Evolutionary conservation across 2,888 invertebrate genomes (phyloP).

Genomic region (Itoplectis maculator): DNA sequence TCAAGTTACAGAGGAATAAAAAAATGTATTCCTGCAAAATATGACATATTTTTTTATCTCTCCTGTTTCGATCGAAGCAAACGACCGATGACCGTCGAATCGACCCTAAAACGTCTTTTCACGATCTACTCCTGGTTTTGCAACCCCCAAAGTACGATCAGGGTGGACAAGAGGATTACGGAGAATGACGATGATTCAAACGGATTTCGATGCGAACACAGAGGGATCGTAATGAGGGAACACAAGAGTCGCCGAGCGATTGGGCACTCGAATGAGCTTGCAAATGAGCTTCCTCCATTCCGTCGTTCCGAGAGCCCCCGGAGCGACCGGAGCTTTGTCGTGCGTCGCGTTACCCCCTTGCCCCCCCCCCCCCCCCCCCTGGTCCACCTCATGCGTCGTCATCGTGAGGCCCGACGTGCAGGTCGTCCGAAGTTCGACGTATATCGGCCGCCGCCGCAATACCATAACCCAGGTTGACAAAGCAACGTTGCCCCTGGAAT

Average conservation of each 20-base stretch:
- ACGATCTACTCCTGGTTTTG: no score
- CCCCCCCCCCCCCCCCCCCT: no score
- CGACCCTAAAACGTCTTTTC: no score
- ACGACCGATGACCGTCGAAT: no score
- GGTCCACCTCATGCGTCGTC: not conserved
- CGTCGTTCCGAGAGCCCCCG: constrained; percentile 1
- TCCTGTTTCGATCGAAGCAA: no score
- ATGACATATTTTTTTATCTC: no score
- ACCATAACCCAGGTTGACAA: constrained; percentile 49
- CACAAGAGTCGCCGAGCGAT: not conserved
- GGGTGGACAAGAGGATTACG: not conserved
- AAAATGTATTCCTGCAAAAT: no score
- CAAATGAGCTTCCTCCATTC: constrained; percentile 23
- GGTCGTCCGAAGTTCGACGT: constrained; percentile 37
- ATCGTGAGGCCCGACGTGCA: constrained; percentile 7
- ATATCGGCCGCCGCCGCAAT: constrained; percentile 39
- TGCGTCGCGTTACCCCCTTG: constrained; percentile 34
- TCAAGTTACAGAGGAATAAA: no score
- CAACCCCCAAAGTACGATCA: no score
- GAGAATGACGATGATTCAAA: not conserved
- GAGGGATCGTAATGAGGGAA: not conserved
- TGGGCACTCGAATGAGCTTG: constrained; percentile 13
- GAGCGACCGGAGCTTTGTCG: constrained; percentile 35
- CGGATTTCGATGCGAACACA: not conserved
- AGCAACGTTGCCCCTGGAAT: constrained; percentile 55